Evolutionary conservation across 2,113 vertebrate genomes (phyloP).

Genomic region (Oncorhynchus kisutch): DNA sequence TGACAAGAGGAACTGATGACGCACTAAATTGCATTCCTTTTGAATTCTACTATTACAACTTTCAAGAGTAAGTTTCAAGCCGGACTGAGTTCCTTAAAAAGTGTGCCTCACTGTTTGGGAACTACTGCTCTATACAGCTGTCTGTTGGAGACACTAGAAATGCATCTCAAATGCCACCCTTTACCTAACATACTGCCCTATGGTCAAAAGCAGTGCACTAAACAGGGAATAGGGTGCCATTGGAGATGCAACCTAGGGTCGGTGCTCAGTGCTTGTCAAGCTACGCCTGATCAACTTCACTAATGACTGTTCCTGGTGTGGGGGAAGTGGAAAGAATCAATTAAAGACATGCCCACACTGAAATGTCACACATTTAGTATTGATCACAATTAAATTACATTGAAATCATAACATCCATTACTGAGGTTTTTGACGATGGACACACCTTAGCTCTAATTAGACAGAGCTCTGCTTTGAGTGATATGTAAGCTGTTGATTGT

Average conservation of each 20-base stretch:
- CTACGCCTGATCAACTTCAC: conserved; percentile 30
- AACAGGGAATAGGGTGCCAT: background rate
- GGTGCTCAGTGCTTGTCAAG: background rate
- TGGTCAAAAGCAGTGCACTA: background rate
- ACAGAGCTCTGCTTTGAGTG: background rate
- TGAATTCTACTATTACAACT: too few relatives aligned
- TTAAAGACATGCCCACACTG: conserved; percentile 19
- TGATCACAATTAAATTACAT: conserved; percentile 10
- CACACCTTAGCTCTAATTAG: background rate
- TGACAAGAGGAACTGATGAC: too few relatives aligned
- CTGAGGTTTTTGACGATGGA: background rate
- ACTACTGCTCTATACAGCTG: too few relatives aligned
- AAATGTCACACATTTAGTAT: conserved; percentile 19
- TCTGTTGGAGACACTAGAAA: too few relatives aligned
- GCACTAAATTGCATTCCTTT: too few relatives aligned
- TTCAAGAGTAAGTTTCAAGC: too few relatives aligned
- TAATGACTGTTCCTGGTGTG: conserved; percentile 19
- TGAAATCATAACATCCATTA: background rate
- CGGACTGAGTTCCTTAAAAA: too few relatives aligned
- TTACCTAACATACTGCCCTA: too few relatives aligned
- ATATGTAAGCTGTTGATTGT: background rate
- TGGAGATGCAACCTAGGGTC: too few relatives aligned
- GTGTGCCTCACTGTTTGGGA: too few relatives aligned
- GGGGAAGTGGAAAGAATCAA: conserved; percentile 28
- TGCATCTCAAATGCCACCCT: too few relatives aligned